These are phyloP conservation scores for Onychorhynchus coronatus DNA, from an alignment of 2,113 vertebrate species.

Conservation along the genomic window DNA sequence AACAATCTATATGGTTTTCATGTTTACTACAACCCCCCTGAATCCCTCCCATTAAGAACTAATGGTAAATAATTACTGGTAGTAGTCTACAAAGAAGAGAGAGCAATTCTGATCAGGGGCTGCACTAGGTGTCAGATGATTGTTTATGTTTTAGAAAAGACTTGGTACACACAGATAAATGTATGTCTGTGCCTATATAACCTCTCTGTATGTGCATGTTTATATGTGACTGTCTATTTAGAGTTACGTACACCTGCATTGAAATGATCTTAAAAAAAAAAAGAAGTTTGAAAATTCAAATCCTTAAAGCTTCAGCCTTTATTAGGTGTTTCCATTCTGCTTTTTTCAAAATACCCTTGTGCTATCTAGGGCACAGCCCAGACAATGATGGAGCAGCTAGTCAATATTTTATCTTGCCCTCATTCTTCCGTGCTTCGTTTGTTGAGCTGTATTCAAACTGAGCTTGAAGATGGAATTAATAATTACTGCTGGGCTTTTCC, in stretches of 20 bases:
- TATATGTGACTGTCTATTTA: neutral
- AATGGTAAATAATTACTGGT: slow-evolving; percentile 41
- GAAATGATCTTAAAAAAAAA: neutral
- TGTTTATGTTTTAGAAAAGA: neutral
- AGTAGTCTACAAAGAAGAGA: neutral
- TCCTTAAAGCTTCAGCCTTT: neutral
- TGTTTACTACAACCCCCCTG: slow-evolving; percentile 26
- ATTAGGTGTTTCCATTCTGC: neutral
- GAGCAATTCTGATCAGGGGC: neutral
- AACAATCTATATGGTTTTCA: neutral
- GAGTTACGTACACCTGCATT: neutral
- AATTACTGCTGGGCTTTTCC: slow-evolving; percentile 48
- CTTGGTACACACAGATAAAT: neutral
- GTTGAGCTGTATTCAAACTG: neutral
- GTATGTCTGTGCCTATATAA: neutral
- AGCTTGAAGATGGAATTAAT: slow-evolving; percentile 41
- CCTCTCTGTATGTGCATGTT: neutral
- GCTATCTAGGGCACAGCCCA: slow-evolving; percentile 21
- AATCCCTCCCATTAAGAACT: slow-evolving; percentile 7
- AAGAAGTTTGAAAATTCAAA: neutral
- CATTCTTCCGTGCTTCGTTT: slow-evolving; percentile 25
- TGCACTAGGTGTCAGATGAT: neutral
- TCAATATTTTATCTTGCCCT: slow-evolving; percentile 59
- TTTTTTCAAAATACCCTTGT: neutral
- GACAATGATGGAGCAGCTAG: slow-evolving; percentile 35